A percentile compares a stretch with the other conserved stretches of the same genome.
Conservation (phyloP, 2,797 vertebrate species). For the Cirrhinus mrigala region DNA sequence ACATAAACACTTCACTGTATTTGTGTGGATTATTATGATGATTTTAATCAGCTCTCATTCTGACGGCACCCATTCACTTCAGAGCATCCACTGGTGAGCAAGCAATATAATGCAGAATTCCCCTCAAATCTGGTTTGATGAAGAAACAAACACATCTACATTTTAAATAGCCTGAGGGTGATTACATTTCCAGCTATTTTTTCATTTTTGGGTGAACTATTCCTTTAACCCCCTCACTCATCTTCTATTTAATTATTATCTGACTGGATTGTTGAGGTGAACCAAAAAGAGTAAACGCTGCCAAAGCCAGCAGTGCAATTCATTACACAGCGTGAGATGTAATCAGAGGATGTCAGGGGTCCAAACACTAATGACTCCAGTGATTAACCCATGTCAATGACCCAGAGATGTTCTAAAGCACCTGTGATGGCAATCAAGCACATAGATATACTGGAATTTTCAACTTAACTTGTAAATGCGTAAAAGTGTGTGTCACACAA, state of each 20-base stretch:
- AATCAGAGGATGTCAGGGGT: constrained; percentile 65
- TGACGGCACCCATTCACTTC: background rate
- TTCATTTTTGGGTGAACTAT: constrained; percentile 41
- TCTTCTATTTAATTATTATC: constrained; percentile 42
- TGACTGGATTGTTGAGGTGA: constrained; percentile 45
- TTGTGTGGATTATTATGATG: no score
- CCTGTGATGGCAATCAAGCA: constrained; percentile 57
- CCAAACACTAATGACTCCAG: constrained; percentile 67
- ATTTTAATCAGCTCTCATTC: no score
- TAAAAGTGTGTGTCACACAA: background rate
- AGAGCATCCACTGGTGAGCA: background rate
- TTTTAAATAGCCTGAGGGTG: background rate
- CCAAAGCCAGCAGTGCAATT: constrained; percentile 58
- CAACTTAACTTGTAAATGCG: background rate
- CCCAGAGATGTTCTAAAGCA: constrained; percentile 52
- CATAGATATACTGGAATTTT: background rate
- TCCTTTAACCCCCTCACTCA: constrained; percentile 62
- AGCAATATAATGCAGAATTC: background rate
- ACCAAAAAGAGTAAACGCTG: constrained; percentile 53
- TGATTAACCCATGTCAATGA: constrained; percentile 67
- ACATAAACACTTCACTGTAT: no score
- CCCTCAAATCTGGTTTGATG: background rate
- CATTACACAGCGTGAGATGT: constrained; percentile 66
- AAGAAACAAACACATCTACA: background rate
- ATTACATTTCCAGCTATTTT: background rate